A percentile compares a stretch with the other conserved stretches of the same genome.
Conservation (phyloP, 2,113 vertebrate species). For the Caranx melampygus region DNA sequence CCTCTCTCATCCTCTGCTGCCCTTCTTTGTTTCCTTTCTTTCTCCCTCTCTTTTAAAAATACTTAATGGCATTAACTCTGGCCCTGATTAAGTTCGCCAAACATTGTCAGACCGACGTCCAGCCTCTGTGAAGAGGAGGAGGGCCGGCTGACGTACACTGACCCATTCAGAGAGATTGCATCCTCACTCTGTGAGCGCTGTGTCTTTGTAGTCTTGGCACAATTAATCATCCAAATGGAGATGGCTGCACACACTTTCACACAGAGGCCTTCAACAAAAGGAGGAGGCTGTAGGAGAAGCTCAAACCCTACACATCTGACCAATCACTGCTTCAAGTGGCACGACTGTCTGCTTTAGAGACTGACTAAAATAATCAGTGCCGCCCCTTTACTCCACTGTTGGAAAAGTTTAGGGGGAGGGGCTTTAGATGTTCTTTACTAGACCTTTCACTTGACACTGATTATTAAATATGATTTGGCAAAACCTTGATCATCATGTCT, state of each 20-base stretch:
- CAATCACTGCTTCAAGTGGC: too few relatives aligned
- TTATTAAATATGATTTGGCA: background rate
- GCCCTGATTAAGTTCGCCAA: background rate
- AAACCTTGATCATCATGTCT: background rate
- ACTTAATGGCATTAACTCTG: background rate
- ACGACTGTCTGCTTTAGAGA: too few relatives aligned
- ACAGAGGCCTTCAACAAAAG: background rate
- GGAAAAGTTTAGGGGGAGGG: background rate
- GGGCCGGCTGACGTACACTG: background rate
- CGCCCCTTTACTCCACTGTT: too few relatives aligned
- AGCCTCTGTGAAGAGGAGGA: background rate
- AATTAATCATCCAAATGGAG: background rate
- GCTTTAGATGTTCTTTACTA: background rate
- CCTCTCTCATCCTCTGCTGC: background rate
- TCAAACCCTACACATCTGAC: too few relatives aligned
- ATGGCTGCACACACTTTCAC: background rate
- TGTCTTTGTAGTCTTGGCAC: background rate
- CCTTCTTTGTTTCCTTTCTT: background rate
- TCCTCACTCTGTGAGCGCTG: background rate
- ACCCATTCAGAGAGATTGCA: background rate
- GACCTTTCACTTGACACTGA: too few relatives aligned
- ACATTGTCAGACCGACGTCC: background rate
- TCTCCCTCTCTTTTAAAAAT: background rate
- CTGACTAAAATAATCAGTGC: too few relatives aligned
- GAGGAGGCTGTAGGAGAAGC: background rate